Evolutionary conservation across 2,797 vertebrate genomes (phyloP).

Genomic region (Astyanax mexicanus): DNA sequence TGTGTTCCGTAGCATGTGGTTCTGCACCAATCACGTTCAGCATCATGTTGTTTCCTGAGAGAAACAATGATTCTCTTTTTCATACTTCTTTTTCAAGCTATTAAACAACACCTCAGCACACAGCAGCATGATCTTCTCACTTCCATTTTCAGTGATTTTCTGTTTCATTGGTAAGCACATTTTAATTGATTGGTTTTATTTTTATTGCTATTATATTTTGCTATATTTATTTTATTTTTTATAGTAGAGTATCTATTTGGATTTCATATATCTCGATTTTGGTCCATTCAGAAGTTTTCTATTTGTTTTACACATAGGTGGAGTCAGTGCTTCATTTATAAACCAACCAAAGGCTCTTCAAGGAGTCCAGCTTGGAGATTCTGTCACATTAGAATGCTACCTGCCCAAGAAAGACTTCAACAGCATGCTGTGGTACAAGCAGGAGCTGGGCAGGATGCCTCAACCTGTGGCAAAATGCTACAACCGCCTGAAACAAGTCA

Average conservation of each 20-base stretch:
- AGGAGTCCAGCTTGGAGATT: not conserved
- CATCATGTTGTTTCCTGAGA: constrained; percentile 9
- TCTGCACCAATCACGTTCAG: constrained; percentile 27
- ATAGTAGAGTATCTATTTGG: too few species aligned
- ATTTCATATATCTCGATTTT: too few species aligned
- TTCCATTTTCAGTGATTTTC: not conserved
- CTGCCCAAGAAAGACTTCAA: constrained; percentile 27
- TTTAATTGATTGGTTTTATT: too few species aligned
- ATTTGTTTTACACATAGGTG: constrained; percentile 18
- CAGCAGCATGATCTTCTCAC: constrained; percentile 7
- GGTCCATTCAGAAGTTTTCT: too few species aligned
- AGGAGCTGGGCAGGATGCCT: constrained; percentile 23
- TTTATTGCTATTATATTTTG: too few species aligned
- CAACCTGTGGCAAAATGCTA: constrained; percentile 1
- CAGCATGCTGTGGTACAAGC: constrained; percentile 40
- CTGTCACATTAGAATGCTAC: constrained; percentile 31
- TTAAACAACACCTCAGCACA: constrained; percentile 3
- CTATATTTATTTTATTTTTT: too few species aligned
- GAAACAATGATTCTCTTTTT: constrained; percentile 4
- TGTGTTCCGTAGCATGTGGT: not conserved
- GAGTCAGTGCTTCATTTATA: not conserved
- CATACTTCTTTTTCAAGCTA: constrained; percentile 4
- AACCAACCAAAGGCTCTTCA: constrained; percentile 23
- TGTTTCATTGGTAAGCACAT: constrained; percentile 30
- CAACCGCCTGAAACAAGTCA: not conserved